Evolutionary conservation across 2,113 vertebrate species (phyloP), one percentile per base, ranked within the genome.

Genomic region (Zosterops hypoxanthus): DNA sequence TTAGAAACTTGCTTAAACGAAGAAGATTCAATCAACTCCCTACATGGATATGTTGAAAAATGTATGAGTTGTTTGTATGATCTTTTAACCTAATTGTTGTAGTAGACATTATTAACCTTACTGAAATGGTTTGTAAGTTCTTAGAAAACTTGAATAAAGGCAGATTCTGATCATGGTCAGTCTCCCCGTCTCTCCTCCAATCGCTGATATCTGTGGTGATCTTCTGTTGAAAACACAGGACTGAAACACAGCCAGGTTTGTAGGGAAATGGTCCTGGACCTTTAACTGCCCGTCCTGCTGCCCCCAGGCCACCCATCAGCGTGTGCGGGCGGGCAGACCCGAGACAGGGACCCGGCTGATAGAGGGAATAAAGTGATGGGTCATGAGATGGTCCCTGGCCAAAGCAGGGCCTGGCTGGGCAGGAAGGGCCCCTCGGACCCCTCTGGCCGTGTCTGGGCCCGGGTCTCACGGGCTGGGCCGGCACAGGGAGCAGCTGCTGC

Each of bases 391-490:
- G 2, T 11, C 6, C 52, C 33, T 6, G 57, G 47, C 44, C 31
- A 12, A 1, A 12, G 33, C 29, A 31, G 53, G 0, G 42, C 19
- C 49, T 55, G 9, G 0, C 36, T 17, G 80, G 36, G 26, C 3
- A 5, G 42, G 56, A 33, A 28, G n/a, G 47, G 31, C 28, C 66
- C 52, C 5, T 18, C 49, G 12, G 26, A 9, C 12, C 41, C 39
- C 59, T 6, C 0, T 9, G 59, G 72, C 69, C 39, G 63, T 0
- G 11, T 3, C 31, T 1, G 76, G 60, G 24, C 36, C 39, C 1
- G 1, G 36, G 10, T 46, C 33, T 2, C 6, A 0, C 6, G 73
- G 57, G 47, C 41, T 29, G 0, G 21, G 52, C 34, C 52, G 17
- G 59, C 49, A 2, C 13, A 3, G 34, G 53, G 16, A 72, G 47